Conservation (phyloP, 2,797 vertebrate species). For the Sus cebifrons region DNA sequence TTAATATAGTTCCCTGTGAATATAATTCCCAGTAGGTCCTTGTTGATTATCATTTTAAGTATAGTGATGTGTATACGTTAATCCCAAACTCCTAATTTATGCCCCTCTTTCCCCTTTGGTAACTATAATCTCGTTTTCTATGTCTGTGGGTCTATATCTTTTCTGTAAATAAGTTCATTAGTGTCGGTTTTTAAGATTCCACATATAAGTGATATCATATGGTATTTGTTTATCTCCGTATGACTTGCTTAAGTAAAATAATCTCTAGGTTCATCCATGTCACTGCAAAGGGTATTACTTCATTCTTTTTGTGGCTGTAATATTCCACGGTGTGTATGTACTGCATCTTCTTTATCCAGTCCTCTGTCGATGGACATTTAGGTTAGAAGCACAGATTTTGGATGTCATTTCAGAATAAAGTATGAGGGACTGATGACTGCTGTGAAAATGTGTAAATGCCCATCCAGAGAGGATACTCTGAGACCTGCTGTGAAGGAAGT, state of each 20-base stretch:
- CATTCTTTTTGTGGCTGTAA: neutral
- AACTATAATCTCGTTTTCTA: neutral
- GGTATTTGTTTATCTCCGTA: neutral
- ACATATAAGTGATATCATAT: neutral
- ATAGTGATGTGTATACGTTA: neutral
- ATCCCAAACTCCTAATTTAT: neutral
- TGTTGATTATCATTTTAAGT: neutral
- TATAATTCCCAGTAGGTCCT: neutral
- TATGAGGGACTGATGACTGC: neutral
- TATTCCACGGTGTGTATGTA: neutral
- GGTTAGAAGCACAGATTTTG: neutral
- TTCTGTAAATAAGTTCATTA: neutral
- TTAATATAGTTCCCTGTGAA: neutral
- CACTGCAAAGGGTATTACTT: neutral
- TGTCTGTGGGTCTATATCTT: neutral
- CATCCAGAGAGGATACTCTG: neutral
- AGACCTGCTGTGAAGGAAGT: neutral
- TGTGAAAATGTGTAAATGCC: neutral
- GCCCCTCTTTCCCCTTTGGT: neutral
- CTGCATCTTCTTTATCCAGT: neutral
- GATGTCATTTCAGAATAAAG: constrained; percentile 50
- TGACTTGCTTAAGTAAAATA: neutral
- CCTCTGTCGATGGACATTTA: neutral
- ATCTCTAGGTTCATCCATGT: neutral
- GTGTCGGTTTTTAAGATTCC: neutral